A percentile compares a stretch with the other conserved stretches of the same genome.
Evolutionary conservation across 2,797 vertebrate genomes (phyloP).

Genomic region (Melanotaenia parkinsoni): DNA sequence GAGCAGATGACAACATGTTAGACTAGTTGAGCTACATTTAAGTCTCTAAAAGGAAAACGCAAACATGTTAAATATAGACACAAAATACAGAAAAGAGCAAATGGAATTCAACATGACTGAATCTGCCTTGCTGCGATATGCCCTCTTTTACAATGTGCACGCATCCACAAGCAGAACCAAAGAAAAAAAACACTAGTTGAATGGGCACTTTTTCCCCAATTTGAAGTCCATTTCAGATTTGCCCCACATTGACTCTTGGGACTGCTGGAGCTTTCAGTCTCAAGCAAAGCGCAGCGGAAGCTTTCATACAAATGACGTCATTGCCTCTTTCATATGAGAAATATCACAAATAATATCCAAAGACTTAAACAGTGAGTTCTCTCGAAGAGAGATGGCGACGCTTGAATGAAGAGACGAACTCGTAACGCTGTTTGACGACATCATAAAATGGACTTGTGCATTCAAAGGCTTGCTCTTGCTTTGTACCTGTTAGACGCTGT

Average conservation of each 20-base stretch:
- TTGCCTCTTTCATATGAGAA: conserved; percentile 30
- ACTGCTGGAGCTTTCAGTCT: conserved; percentile 53
- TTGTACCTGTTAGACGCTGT: conserved; percentile 41
- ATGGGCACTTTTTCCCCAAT: conserved; percentile 69
- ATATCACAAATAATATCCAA: conserved; percentile 38
- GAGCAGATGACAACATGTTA: conserved; percentile 63
- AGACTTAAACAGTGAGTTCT: conserved; percentile 13
- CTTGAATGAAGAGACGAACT: conserved; percentile 15
- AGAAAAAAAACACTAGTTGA: conserved; percentile 61
- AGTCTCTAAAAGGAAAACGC: conserved; percentile 61
- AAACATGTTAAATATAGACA: conserved; percentile 76
- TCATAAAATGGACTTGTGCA: conserved; percentile 33
- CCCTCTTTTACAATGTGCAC: conserved; percentile 46
- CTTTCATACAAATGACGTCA: conserved; percentile 72
- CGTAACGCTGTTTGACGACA: conserved; percentile 13
- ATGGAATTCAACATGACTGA: conserved; percentile 55
- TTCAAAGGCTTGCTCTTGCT: conserved; percentile 55
- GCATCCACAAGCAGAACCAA: conserved; percentile 17
- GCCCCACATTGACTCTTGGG: conserved; percentile 53
- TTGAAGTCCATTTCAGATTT: conserved; percentile 75
- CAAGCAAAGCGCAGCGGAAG: conserved; percentile 45
- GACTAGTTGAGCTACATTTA: conserved; percentile 52
- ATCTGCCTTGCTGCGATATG: conserved; percentile 57
- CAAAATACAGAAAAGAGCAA: conserved; percentile 56
- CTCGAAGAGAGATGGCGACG: conserved; percentile 31